phyloP scores from a whole-genome alignment of 1,140 invertebrate species.

The Saccostrea echinata region DNA sequence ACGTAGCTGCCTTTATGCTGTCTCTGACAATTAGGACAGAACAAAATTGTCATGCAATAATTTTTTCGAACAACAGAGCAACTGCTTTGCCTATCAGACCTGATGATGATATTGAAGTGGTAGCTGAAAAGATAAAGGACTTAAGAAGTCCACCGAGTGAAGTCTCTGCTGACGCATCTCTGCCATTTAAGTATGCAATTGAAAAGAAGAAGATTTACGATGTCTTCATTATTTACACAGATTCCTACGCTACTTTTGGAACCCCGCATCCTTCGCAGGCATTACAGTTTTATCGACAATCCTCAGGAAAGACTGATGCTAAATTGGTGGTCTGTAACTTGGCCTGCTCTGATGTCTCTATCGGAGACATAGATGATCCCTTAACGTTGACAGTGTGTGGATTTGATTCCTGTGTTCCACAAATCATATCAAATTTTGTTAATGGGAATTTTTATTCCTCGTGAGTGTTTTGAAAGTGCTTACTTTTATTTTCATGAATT shows the following conservation, averaged over 20 bases:
- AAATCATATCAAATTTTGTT: conserved; percentile 79
- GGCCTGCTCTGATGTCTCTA: conserved; percentile 77
- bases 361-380: conserved; percentile 81
- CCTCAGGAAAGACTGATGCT: conserved; percentile 71
- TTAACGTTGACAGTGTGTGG: conserved; percentile 84
- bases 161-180: conserved; percentile 74
- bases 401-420: conserved; percentile 84
- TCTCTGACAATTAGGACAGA: conserved; percentile 59
- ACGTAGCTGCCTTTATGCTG: conserved; percentile 67
- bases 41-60: conserved; percentile 65
- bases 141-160: background rate
- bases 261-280: conserved; percentile 64
- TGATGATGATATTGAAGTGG: background rate
- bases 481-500: too few species aligned
- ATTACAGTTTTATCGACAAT: conserved; percentile 65
- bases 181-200: conserved; percentile 83
- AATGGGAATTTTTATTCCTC: conserved; percentile 36
- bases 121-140: background rate
- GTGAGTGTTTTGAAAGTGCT: too few species aligned
- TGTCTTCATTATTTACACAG: conserved; percentile 74
- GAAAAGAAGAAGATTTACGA: conserved; percentile 79
- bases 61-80: conserved; percentile 61
- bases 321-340: conserved; percentile 82
- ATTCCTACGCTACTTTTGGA: conserved; percentile 67
- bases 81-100: background rate